Evolutionary conservation across 1,140 invertebrate species (phyloP), one percentile per base, ranked within the genome.

Genomic region (Hyles vespertilio): DNA sequence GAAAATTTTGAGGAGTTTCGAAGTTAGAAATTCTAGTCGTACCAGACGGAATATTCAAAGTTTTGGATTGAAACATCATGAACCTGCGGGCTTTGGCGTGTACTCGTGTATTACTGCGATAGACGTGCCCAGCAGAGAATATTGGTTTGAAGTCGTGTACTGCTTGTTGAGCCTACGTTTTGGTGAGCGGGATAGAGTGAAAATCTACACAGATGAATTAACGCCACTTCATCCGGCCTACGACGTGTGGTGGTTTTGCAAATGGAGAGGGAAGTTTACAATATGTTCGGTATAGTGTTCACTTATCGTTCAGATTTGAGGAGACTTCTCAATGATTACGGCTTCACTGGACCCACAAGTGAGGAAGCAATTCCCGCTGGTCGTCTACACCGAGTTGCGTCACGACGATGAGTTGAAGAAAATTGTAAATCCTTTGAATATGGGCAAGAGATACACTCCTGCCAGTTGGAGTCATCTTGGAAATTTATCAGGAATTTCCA

Each of bases 111-210:
- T 97, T 62, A 94, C 93, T 72, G 97, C 94, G 4, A 92, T 98
- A 67, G 97, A 99, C 90, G 94, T 98, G 3, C 98, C 97, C 2
- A 91, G 92, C 36, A 90, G 97, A 94, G 61, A 59, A 33, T 88
- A 63, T 48, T 72, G 85, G 60, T 88, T 88, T 51, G 83, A 98
- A 94, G 90, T 99, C 51, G 92, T 98, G 11, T 99, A 99, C 81
- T 96, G 96, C 76, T 84, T 99, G 3, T 87, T 98, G 2, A 99
- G 98, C n/a, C 64, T 99, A n/a, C 92, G 95, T 60, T 99, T 92
- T 51, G 57, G 63, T 1, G 72, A 77, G 49, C 72, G 67, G 56
- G 77, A 65, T 0, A 68, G 67, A 66, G 79, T 81, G 5, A 89
- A 89, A 65, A 88, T 86, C 3, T 90, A 89, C 53, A 90, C 87